A percentile compares a stretch with the other conserved stretches of the same genome.
Evolutionary conservation across 2,113 vertebrate species (phyloP).

Genomic region (Hippocampus zosterae): DNA sequence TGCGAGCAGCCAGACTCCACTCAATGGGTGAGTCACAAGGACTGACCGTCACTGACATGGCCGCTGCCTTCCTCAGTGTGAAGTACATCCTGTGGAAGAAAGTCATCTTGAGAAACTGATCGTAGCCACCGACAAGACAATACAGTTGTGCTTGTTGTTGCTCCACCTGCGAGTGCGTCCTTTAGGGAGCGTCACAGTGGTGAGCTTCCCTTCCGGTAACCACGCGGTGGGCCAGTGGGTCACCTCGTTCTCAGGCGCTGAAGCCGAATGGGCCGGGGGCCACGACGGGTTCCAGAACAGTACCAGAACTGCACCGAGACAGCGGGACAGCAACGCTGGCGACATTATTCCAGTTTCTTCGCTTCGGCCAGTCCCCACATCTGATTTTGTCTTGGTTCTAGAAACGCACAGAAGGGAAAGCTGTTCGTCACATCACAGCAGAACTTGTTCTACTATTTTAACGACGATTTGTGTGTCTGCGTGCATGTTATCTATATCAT

Average conservation of each 20-base stretch:
- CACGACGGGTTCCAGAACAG: conserved; percentile 45
- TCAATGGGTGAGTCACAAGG: conserved; percentile 80
- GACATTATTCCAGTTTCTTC: conserved; percentile 31
- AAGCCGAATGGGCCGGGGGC: conserved; percentile 39
- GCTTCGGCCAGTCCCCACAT: conserved; percentile 6
- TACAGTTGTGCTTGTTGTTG: neutral
- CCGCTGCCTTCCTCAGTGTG: conserved; percentile 66
- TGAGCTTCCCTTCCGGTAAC: conserved; percentile 78
- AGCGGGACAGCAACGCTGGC: conserved; percentile 46
- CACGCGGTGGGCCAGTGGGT: conserved; percentile 68
- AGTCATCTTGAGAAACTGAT: neutral
- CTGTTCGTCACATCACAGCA: conserved; percentile 37
- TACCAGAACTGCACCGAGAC: conserved; percentile 40
- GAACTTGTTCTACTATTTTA: neutral
- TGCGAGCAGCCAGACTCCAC: conserved; percentile 74
- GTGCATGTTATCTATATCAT: neutral
- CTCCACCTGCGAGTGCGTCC: conserved; percentile 79
- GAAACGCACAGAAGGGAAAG: conserved; percentile 38
- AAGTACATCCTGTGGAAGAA: conserved; percentile 76
- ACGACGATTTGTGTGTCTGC: neutral
- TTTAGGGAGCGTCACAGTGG: conserved; percentile 74
- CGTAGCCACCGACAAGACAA: neutral
- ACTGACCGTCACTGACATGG: conserved; percentile 78
- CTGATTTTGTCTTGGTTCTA: conserved; percentile 28
- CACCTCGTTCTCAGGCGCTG: conserved; percentile 73